A percentile compares a stretch with the other conserved stretches of the same genome.
Conservation (phyloP, 2,113 vertebrate species). For the Rhinoptilus africanus region DNA sequence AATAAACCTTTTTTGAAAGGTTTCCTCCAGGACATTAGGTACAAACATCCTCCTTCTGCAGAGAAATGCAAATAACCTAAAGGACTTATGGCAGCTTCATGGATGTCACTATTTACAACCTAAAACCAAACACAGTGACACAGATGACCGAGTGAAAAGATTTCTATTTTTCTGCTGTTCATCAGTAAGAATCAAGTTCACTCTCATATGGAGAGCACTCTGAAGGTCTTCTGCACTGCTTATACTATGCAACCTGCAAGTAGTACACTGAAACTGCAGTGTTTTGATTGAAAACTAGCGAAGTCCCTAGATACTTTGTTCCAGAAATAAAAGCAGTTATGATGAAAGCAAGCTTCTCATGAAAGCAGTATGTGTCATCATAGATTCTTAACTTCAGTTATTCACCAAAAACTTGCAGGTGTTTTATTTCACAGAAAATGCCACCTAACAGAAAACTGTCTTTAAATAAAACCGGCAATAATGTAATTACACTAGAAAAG, state of each 20-base stretch:
- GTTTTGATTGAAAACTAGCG: neutral
- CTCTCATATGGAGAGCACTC: neutral
- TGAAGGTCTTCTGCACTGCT: neutral
- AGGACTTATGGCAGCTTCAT: neutral
- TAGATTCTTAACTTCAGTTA: neutral
- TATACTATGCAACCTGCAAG: neutral
- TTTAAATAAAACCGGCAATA: neutral
- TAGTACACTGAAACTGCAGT: neutral
- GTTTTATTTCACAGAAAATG: neutral
- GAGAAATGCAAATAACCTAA: neutral
- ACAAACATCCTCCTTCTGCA: neutral
- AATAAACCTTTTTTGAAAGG: conserved; percentile 23
- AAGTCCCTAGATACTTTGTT: neutral
- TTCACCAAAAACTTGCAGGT: neutral
- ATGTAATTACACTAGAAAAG: neutral
- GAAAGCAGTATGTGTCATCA: neutral
- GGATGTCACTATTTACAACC: neutral
- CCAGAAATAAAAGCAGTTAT: neutral
- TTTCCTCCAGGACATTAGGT: neutral
- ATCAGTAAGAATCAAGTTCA: neutral
- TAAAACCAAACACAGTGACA: neutral
- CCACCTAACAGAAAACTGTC: neutral
- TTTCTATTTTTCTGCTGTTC: neutral
- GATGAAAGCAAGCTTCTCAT: neutral
- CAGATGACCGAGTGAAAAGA: neutral